Percentiles rank a stretch among this genome's conserved stretches.
These are phyloP conservation scores for Trichonephila inaurata DNA, from an alignment of 1,140 invertebrate species.

Conservation along the genomic window DNA sequence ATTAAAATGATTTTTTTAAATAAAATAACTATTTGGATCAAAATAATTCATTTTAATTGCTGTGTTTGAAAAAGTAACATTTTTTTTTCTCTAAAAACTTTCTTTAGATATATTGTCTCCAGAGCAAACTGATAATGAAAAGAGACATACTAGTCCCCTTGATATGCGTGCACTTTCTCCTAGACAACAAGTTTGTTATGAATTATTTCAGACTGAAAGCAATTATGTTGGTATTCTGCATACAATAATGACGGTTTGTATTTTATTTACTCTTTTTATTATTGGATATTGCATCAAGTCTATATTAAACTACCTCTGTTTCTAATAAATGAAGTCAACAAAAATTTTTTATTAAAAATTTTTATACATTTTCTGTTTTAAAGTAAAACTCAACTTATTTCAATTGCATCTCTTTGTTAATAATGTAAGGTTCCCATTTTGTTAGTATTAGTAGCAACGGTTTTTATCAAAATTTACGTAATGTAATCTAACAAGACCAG, in stretches of 20 bases:
- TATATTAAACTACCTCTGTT: no score
- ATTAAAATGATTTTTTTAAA: no score
- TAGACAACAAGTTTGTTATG: slow-evolving; percentile 93
- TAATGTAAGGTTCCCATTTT: no score
- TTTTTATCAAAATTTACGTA: no score
- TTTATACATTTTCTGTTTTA: no score
- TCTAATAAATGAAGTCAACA: no score
- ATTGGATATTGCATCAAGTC: no score
- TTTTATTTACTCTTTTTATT: not conserved
- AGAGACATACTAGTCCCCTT: slow-evolving; percentile 40
- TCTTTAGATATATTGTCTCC: not conserved
- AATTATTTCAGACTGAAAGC: slow-evolving; percentile 96
- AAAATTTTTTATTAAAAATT: no score
- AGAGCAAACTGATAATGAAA: not conserved
- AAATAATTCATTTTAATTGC: not conserved
- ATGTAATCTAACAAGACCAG: no score
- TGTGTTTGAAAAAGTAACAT: not conserved
- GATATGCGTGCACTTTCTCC: slow-evolving; percentile 85
- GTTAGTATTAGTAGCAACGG: no score
- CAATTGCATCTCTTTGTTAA: no score
- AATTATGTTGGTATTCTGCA: slow-evolving; percentile 98
- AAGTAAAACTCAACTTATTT: no score
- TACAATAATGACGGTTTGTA: slow-evolving; percentile 91
- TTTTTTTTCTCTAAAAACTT: not conserved
- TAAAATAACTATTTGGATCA: not conserved